These are phyloP conservation scores for Anguilla pacifica DNA, from an alignment of 2,797 vertebrate species.

Conservation along the genomic window DNA sequence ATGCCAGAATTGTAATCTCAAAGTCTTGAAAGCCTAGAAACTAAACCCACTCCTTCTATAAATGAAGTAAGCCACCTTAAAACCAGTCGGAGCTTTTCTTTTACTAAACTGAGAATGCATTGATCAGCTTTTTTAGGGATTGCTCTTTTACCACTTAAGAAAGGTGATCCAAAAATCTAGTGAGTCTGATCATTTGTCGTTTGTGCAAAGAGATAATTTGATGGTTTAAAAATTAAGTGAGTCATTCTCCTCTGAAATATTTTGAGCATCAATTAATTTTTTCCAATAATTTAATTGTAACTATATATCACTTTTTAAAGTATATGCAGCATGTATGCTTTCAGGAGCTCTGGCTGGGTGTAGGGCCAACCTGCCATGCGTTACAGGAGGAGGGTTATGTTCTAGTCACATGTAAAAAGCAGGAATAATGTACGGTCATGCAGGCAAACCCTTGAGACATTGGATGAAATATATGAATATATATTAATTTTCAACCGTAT, in stretches of 20 bases:
- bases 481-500: not conserved
- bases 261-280: not conserved
- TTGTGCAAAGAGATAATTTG: no score
- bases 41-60: not conserved
- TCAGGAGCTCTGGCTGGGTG: not conserved
- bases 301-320: not conserved
- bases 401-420: not conserved
- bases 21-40: not conserved
- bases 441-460: not conserved
- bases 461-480: not conserved
- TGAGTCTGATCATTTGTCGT: no score
- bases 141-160: not conserved
- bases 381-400: not conserved
- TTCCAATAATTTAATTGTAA: not conserved
- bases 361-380: not conserved
- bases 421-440: not conserved
- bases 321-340: not conserved
- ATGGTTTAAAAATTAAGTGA: no score
- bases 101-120: not conserved
- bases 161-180: no score
- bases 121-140: not conserved
- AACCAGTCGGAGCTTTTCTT: not conserved
- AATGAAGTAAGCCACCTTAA: not conserved
- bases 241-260: no score
- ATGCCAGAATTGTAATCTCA: not conserved